A percentile compares a stretch with the other conserved stretches of the same genome.
Evolutionary conservation across 1,140 invertebrate species (phyloP).

Genomic region (Papilio glaucus): DNA sequence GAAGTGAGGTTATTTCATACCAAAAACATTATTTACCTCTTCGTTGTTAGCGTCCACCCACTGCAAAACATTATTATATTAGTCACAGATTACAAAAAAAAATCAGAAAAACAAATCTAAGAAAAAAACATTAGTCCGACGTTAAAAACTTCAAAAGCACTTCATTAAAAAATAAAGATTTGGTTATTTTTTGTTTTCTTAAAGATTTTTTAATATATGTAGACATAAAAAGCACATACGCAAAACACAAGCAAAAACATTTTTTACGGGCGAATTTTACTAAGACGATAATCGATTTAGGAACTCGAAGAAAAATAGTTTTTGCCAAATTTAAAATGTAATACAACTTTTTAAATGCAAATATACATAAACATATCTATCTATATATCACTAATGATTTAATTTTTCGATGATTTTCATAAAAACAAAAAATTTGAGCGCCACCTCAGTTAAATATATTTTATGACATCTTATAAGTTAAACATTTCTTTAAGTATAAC

Average conservation of each 20-base stretch:
- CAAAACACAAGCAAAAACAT: constrained; percentile 10
- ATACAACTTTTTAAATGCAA: constrained; percentile 13
- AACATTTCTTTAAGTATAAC: not conserved
- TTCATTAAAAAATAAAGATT: constrained; percentile 57
- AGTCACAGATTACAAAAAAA: constrained; percentile 71
- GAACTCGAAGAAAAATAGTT: constrained; percentile 4
- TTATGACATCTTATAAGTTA: not conserved
- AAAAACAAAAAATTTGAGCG: constrained; percentile 10
- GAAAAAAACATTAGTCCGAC: constrained; percentile 40
- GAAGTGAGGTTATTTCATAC: constrained; percentile 45
- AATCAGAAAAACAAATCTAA: constrained; percentile 61
- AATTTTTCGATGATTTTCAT: not conserved
- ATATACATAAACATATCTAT: not conserved
- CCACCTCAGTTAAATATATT: not conserved
- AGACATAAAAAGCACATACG: constrained; percentile 54
- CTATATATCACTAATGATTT: not conserved
- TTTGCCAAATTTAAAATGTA: not conserved
- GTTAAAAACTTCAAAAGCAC: constrained; percentile 66
- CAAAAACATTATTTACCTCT: constrained; percentile 83
- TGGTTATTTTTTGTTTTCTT: constrained; percentile 40
- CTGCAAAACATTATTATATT: constrained; percentile 83
- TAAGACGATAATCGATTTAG: not conserved
- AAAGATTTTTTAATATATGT: constrained; percentile 48
- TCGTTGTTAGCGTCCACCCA: constrained; percentile 87
- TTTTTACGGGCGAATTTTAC: not conserved